phyloP scores from a whole-genome alignment of 2,113 vertebrate species.

The Pyxicephalus adspersus region DNA sequence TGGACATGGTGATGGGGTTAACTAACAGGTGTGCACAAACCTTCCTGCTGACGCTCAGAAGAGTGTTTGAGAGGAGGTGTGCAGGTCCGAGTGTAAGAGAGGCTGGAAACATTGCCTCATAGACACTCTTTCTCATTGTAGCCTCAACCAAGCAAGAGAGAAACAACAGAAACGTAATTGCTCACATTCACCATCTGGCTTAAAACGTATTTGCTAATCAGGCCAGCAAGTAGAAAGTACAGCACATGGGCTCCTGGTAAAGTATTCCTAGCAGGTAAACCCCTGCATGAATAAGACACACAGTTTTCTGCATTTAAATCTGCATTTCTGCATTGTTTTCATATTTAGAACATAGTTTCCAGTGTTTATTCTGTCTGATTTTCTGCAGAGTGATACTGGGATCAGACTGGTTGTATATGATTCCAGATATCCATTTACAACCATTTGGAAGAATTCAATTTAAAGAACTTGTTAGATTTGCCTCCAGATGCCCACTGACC shows the following conservation, averaged over 20 bases:
- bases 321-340: too few species aligned
- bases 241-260: conserved; percentile 68
- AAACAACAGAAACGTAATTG: conserved; percentile 85
- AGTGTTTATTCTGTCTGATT: not conserved
- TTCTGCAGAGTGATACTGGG: not conserved
- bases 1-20: conserved; percentile 83
- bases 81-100: conserved; percentile 86
- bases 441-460: not conserved
- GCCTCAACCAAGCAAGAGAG: conserved; percentile 87
- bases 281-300: not conserved
- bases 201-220: conserved; percentile 71
- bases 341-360: too few species aligned
- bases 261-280: not conserved
- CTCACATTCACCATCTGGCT: conserved; percentile 80
- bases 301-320: too few species aligned
- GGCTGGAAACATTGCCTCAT: conserved; percentile 82
- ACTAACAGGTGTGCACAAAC: conserved; percentile 87
- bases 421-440: not conserved
- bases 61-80: conserved; percentile 86
- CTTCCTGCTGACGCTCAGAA: conserved; percentile 86
- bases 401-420: not conserved
- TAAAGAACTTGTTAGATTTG: not conserved
- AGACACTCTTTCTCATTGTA: conserved; percentile 85
- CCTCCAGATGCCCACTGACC: conserved; percentile 12
- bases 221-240: conserved; percentile 81